phyloP scores from a whole-genome alignment of 2,113 vertebrate species.

The Sturnus vulgaris region DNA sequence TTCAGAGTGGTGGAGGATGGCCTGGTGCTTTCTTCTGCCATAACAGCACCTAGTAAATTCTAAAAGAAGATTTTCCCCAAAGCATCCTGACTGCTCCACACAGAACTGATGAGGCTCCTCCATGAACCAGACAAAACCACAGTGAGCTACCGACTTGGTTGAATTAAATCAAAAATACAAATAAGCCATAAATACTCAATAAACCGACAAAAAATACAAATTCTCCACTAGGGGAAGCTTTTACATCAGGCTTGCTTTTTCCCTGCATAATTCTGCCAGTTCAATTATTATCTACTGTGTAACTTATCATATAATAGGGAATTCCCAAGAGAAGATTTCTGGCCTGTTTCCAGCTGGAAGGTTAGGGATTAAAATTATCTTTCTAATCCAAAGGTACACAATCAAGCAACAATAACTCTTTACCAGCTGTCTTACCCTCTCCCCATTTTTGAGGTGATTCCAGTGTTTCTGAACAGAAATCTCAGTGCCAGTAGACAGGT shows the following conservation, averaged over 20 bases:
- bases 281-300: neutral
- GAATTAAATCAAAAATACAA: neutral
- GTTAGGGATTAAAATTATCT: conserved; percentile 8
- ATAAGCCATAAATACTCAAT: neutral
- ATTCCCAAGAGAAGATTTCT: neutral
- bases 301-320: neutral
- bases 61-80: neutral
- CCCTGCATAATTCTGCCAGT: neutral
- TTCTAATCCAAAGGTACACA: neutral
- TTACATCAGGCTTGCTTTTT: neutral
- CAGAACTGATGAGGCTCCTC: neutral
- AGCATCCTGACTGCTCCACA: neutral
- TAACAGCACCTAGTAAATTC: neutral
- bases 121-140: neutral
- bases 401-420: neutral
- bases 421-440: neutral
- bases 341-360: neutral
- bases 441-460: neutral
- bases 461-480: neutral
- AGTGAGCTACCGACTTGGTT: neutral
- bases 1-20: neutral
- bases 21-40: neutral
- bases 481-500: neutral
- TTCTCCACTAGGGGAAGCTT: neutral
- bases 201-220: neutral